Evolutionary conservation across 2,797 vertebrate genomes (phyloP).

Genomic region (Xyrichtys novacula): DNA sequence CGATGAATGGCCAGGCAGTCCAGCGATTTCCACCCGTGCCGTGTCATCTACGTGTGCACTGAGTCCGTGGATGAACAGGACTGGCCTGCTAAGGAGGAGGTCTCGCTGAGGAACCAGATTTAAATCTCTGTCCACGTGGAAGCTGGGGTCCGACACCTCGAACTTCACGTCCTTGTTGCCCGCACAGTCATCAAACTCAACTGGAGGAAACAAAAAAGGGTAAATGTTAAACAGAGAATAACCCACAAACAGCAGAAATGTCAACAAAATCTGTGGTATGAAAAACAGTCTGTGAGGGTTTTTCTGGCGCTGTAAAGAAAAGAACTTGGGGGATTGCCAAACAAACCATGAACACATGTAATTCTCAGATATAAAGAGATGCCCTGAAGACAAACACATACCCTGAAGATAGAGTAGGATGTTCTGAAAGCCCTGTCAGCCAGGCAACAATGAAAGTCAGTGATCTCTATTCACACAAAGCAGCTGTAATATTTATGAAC

Average conservation of each 20-base stretch:
- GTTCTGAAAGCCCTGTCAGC: constrained; percentile 40
- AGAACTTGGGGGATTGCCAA: constrained; percentile 1
- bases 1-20: constrained; percentile 74
- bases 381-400: constrained; percentile 54
- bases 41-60: constrained; percentile 88
- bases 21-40: constrained; percentile 88
- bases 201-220: constrained; percentile 75
- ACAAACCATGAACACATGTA: constrained; percentile 28
- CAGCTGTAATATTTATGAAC: constrained; percentile 49
- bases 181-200: constrained; percentile 93
- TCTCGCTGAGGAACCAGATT: constrained; percentile 87
- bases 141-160: constrained; percentile 91
- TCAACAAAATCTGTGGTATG: constrained; percentile 2
- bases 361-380: constrained; percentile 43
- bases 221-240: constrained; percentile 5
- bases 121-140: constrained; percentile 88
- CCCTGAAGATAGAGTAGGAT: constrained; percentile 35
- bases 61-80: constrained; percentile 88
- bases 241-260: constrained; percentile 6
- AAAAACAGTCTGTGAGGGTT: constrained; percentile 14
- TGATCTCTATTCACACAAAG: constrained; percentile 35
- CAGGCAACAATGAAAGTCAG: constrained; percentile 32
- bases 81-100: constrained; percentile 74
- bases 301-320: not conserved
- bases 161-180: constrained; percentile 90